These are phyloP conservation scores for Alaudala cheleensis DNA, from an alignment of 2,113 vertebrate species.

Conservation along the genomic window DNA sequence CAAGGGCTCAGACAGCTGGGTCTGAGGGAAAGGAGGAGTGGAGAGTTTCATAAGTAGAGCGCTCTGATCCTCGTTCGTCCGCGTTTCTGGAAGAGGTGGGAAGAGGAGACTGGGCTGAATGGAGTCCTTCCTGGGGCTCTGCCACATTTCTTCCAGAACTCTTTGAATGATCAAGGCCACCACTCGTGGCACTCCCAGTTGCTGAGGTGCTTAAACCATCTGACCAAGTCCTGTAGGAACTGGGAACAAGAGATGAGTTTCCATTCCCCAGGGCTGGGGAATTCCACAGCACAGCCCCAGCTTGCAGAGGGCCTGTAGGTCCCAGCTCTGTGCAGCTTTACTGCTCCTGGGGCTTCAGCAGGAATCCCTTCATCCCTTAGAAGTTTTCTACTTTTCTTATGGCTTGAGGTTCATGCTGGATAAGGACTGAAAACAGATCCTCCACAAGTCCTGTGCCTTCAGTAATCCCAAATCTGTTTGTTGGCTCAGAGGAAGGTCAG, in stretches of 20 bases:
- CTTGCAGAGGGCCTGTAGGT: background rate
- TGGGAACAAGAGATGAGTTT: background rate
- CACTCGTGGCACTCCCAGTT: background rate
- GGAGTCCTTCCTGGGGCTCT: background rate
- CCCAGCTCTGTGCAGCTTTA: background rate
- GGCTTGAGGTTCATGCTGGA: background rate
- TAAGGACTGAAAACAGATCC: background rate
- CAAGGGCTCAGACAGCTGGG: background rate
- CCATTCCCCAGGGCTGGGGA: background rate
- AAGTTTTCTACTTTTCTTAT: background rate
- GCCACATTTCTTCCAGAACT: background rate
- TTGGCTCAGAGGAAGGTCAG: background rate
- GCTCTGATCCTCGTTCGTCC: background rate
- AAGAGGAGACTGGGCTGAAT: background rate
- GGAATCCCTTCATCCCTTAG: background rate
- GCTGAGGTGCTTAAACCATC: background rate
- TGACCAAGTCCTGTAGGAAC: background rate
- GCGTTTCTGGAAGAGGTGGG: background rate
- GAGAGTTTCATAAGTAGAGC: background rate
- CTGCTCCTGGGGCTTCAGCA: background rate
- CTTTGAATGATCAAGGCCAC: background rate
- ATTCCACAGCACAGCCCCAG: background rate
- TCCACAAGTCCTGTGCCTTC: background rate
- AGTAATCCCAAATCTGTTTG: background rate
- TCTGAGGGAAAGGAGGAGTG: background rate